Conservation (phyloP, 2,797 vertebrate species). For the Pseudotriccus pelzelni region DNA sequence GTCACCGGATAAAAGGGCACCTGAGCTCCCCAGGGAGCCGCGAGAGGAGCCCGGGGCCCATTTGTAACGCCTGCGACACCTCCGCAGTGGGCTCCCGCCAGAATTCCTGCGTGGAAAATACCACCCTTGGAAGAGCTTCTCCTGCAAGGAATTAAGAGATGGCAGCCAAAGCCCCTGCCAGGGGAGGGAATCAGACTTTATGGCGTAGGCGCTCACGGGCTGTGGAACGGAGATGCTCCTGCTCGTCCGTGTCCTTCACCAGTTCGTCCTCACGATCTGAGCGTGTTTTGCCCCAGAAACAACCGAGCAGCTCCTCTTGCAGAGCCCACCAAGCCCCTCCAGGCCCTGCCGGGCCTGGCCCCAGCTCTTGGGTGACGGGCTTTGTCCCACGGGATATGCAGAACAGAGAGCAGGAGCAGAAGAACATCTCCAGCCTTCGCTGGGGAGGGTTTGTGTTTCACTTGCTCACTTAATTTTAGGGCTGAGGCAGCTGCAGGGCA, state of each 20-base stretch:
- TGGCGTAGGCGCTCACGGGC: rapidly evolving
- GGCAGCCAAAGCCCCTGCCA: not conserved
- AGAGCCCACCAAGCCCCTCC: not conserved
- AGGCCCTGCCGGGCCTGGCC: rapidly evolving
- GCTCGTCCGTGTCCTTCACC: not conserved
- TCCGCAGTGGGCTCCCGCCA: not conserved
- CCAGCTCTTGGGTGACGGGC: not conserved
- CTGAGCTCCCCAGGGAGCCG: slow-evolving; percentile 28
- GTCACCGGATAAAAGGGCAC: slow-evolving; percentile 21
- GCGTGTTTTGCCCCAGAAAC: not conserved
- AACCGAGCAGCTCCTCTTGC: rapidly evolving
- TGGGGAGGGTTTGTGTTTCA: not conserved
- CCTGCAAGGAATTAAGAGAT: not conserved
- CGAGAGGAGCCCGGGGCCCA: not conserved
- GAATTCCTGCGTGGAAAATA: not conserved
- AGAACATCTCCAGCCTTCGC: not conserved
- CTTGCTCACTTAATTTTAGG: not conserved
- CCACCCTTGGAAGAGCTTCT: not conserved
- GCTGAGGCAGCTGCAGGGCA: not conserved
- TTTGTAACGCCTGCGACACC: not conserved
- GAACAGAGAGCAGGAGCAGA: not conserved
- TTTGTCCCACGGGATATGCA: not conserved
- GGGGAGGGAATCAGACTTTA: rapidly evolving
- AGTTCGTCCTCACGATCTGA: rapidly evolving
- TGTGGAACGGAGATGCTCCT: rapidly evolving